These are phyloP conservation scores for Meta bourneti DNA, from an alignment of 2,888 invertebrate species.

Conservation along the genomic window DNA sequence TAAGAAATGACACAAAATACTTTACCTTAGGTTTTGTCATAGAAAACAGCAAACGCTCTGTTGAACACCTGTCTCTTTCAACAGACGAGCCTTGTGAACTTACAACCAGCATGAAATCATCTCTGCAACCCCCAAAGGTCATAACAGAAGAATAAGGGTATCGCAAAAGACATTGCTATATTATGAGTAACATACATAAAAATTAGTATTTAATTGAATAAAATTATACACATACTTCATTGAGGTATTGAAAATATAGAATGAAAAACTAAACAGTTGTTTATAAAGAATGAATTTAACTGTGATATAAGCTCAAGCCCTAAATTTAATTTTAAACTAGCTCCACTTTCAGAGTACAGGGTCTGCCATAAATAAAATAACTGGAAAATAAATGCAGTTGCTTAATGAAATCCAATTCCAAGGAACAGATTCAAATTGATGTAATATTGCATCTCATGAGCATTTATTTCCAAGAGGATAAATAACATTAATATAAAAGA, in stretches of 20 bases:
- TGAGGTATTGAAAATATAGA: neutral
- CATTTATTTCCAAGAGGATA: too few species aligned
- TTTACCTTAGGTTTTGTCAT: constrained; percentile 93
- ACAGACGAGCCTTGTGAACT: constrained; percentile 86
- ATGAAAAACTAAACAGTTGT: neutral
- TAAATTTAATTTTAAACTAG: too few species aligned
- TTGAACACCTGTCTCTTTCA: constrained; percentile 82
- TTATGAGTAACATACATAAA: neutral
- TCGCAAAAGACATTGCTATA: constrained; percentile 84
- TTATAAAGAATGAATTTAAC: too few species aligned
- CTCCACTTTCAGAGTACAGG: too few species aligned
- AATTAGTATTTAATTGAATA: neutral
- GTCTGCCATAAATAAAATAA: too few species aligned
- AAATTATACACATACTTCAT: neutral
- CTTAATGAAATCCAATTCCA: too few species aligned
- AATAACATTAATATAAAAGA: too few species aligned
- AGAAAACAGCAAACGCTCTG: constrained; percentile 92
- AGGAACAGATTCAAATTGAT: too few species aligned
- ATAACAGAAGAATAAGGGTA: constrained; percentile 95
- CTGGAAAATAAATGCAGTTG: too few species aligned
- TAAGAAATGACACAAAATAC: too few species aligned
- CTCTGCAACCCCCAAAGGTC: constrained; percentile 96
- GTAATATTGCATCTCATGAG: too few species aligned
- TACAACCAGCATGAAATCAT: constrained; percentile 97
- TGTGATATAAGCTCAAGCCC: too few species aligned